Evolutionary conservation across 2,888 invertebrate genomes (phyloP), one percentile per base, ranked within the genome.

Genomic region (Noctuana brunneofusca): DNA sequence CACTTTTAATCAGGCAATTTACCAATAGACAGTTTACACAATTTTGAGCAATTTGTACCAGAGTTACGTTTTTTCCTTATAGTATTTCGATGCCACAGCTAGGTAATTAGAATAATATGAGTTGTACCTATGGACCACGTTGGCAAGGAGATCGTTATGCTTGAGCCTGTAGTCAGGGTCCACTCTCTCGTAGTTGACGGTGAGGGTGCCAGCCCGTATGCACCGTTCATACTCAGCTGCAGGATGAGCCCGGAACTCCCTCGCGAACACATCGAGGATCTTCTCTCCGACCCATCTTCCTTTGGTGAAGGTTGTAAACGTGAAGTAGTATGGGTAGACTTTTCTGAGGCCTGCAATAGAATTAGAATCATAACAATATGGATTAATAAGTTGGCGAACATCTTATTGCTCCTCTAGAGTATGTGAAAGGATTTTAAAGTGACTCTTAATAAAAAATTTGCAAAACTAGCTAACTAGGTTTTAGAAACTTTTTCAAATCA

Each of bases 261-360:
- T 92, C 8, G 96, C 96, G 87, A 98, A 98, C 20, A 99, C 97
- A 78, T 98, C 98, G 69, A 97, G 92, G 71, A 99, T 96, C 81
- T 96, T 96, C 85, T 97, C 97, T 3, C 98, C 98, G 2, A 98
- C 97, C 98, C 98, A 99, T 75, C 98, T 94, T 8, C 98, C 97
- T 91, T 99, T 99, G 66, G 97, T 97, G 91, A 97, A 98, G 41
- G 98, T 97, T 67, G 97, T 97, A 90, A 98, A 99, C 66, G 97
- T 97, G 92, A 97, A 99, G 89, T 97, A 97, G 92, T 99, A 99
- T 0, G 99, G 99, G 84, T 97, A 98, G 1, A 99, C 98, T 93
- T 99, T 98, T 71, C 98, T 93, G 72, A 98, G 93, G 73, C 97
- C 98, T 97, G 93, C 20, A 68, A 71, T 49, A 35, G 62, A 65